Conservation (phyloP, 2,888 invertebrate genomes). For the Nephrotoma appendiculata region DNA sequence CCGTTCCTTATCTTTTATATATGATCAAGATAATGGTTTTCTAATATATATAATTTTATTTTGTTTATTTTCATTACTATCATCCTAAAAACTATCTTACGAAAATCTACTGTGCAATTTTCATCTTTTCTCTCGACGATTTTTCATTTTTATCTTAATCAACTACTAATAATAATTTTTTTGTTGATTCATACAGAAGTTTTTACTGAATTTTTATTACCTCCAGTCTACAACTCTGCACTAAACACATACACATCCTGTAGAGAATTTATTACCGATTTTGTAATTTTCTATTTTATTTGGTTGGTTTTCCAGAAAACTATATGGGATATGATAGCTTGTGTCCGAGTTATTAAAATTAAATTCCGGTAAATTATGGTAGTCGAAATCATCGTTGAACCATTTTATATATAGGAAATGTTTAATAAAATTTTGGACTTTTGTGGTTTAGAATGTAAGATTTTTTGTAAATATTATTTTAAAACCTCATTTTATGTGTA, state of each 20-base stretch:
- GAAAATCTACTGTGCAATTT: background rate
- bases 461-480: too few species aligned
- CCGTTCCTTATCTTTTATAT: background rate
- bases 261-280: background rate
- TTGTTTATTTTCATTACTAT: background rate
- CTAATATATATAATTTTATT: background rate
- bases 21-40: background rate
- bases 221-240: background rate
- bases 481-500: background rate
- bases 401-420: background rate
- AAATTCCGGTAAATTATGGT: background rate
- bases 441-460: background rate
- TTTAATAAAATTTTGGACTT: background rate
- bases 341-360: background rate
- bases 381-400: background rate
- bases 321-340: background rate
- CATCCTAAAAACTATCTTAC: background rate
- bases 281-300: background rate
- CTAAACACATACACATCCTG: background rate
- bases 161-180: background rate
- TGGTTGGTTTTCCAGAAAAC: background rate
- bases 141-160: background rate
- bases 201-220: background rate
- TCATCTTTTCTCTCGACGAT: background rate
- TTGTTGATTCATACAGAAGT: background rate